Evolutionary conservation across 1,140 invertebrate genomes (phyloP), one percentile per base, ranked within the genome.

Genomic region (Bombus terrestris): DNA sequence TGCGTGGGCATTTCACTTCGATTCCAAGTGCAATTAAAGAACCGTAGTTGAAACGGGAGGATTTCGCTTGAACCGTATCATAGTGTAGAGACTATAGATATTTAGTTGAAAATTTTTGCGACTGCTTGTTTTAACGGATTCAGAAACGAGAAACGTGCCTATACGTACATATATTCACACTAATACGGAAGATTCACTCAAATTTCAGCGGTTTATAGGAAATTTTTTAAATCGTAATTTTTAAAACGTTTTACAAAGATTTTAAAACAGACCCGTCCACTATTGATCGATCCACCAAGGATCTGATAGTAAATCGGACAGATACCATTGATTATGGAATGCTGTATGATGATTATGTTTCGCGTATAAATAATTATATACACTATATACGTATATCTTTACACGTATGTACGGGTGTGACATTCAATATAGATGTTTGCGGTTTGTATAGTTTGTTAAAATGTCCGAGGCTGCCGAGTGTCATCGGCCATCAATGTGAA

Each of bases 11-110:
- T 83, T 83, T 83, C 12, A 69, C 77, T 10, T 89, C 62, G 62
- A 83, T 71, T 68, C 68, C 66, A 86, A 86, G 84, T 83, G 84
- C 84, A 89, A 89, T 89, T 83, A 86, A 43, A 13, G 62, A 62
- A n/a, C 0, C 62, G 35, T 78, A 81, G 81, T 12, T 35, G 47
- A 37, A 32, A 76, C 47, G 32, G 43, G 43, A 64, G 5, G 13
- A 82, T 41, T 53, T 86, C 74, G 83, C 87, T 86, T 88, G 39
- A 39, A 53, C 47, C 47, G 57, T 88, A 76, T 22, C 6, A 32
- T 79, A 71, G 41, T 75, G 39, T 89, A 89, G 85, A 53, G 5
- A 41, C 3, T 59, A 13, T 62, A 57, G 72, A 82, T 35, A 39
- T 35, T 66, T 68, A 86, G 32, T 57, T 35, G 28, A 25, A 80